Evolutionary conservation across 1,140 invertebrate genomes (phyloP), one percentile per base, ranked within the genome.

Genomic region (Drosophila malerkotliana): DNA sequence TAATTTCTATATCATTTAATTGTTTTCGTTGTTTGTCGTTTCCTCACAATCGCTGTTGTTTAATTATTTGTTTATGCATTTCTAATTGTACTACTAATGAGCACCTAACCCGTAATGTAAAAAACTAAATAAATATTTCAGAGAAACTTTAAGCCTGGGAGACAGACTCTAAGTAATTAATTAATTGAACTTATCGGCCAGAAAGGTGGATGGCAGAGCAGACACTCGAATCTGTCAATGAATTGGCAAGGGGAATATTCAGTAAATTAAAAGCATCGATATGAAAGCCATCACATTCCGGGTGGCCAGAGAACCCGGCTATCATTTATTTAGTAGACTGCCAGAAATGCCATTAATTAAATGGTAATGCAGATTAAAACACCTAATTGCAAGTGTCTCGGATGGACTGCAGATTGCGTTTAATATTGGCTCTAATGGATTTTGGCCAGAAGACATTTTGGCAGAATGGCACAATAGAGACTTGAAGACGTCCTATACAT

Each of bases 1-100:
- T 84, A 61, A 74, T 80, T 85, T 80, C 51, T 41, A 63, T 72
- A 71, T 69, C 37, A 60, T 79, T 75, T 74, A 51, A 63, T 58
- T 68, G 61, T 89, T 77, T 66, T 62, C 71, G 68, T 72, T 47
- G 44, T 47, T 21, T 61, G 62, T 74, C 57, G 53, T 77, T 58
- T 58, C 34, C 49, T 21, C 39, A 57, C 61, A 77, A 49, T 78
- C 45, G 51, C 73, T 82, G 72, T 79, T 73, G 55, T 81, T 85
- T 85, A 45, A 59, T 62, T 67, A 52, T 63, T 69, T 66, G 48
- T 63, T 67, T 71, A 56, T 82, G 41, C 59, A 62, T 77, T 79
- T 73, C 60, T 72, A 64, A 41, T 45, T 60, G 39, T 44, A 21
- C 64, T 72, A 71, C 66, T 71, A 71, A 71, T 71, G 64, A 69